These are phyloP conservation scores for Andrena hattorfiana DNA, from an alignment of 2,888 invertebrate species.

Conservation along the genomic window DNA sequence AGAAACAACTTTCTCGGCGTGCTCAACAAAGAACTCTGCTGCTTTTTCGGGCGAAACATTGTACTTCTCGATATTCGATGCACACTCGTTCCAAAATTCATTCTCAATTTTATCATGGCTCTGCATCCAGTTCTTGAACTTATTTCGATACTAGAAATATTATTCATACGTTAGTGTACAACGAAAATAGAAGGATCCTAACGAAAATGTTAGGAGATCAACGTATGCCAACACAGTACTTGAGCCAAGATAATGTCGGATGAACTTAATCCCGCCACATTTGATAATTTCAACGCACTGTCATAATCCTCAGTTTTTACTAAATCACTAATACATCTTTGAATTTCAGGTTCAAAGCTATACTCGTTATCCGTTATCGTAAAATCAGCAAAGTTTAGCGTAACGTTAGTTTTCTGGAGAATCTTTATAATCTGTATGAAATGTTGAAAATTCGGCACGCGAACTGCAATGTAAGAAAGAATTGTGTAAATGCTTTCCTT, in stretches of 20 bases:
- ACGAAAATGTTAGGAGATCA: neutral
- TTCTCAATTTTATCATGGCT: conserved; percentile 77
- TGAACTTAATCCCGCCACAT: conserved; percentile 77
- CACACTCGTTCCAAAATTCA: conserved; percentile 87
- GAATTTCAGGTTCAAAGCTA: conserved; percentile 86
- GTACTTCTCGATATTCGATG: conserved; percentile 87
- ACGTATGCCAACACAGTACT: conserved; percentile 65
- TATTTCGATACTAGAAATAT: conserved; percentile 77
- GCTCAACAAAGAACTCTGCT: conserved; percentile 88
- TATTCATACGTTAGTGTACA: conserved; percentile 9
- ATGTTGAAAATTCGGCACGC: conserved; percentile 85
- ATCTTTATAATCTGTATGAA: conserved; percentile 86
- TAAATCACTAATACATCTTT: conserved; percentile 87
- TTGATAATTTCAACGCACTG: conserved; percentile 87
- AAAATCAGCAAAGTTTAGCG: conserved; percentile 86
- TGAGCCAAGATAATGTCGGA: conserved; percentile 80
- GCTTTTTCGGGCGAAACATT: conserved; percentile 88
- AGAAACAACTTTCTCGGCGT: conserved; percentile 86
- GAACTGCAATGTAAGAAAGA: conserved; percentile 74
- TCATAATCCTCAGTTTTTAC: conserved; percentile 86
- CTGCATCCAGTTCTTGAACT: conserved; percentile 85
- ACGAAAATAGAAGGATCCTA: conserved; percentile 19
- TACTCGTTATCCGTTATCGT: conserved; percentile 85
- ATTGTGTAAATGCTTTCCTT: conserved; percentile 80
- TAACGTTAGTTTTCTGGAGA: conserved; percentile 87